Evolutionary conservation across 2,797 vertebrate species (phyloP).

Genomic region (Crenuchus spilurus): DNA sequence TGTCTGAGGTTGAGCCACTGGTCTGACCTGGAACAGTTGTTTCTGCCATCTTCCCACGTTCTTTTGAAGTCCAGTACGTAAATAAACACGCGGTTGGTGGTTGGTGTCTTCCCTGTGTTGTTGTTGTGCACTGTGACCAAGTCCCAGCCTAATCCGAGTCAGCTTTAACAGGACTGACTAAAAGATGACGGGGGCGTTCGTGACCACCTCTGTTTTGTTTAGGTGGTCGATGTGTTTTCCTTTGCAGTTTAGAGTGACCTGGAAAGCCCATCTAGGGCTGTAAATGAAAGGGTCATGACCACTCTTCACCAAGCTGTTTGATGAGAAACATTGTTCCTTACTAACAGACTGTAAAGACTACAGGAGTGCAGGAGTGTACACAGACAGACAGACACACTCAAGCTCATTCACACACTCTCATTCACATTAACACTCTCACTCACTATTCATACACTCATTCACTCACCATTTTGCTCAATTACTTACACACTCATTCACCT

Average conservation of each 20-base stretch:
- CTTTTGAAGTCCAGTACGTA: slow-evolving; percentile 45
- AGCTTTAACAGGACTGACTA: slow-evolving; percentile 44
- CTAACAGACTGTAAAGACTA: no score
- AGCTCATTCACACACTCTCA: no score
- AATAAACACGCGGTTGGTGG: slow-evolving; percentile 39
- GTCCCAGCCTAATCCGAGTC: slow-evolving; percentile 36
- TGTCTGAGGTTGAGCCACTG: slow-evolving; percentile 16
- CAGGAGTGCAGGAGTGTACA: no score
- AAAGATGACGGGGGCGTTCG: slow-evolving; percentile 36
- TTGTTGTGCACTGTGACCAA: slow-evolving; percentile 17
- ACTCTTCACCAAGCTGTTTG: not conserved
- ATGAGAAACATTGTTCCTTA: not conserved
- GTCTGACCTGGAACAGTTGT: slow-evolving; percentile 42
- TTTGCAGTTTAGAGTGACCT: slow-evolving; percentile 37
- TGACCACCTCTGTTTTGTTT: slow-evolving; percentile 45
- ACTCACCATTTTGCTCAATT: no score
- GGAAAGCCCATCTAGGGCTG: slow-evolving; percentile 24
- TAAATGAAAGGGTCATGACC: not conserved
- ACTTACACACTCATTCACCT: no score
- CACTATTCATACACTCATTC: no score
- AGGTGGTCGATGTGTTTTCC: slow-evolving; percentile 39
- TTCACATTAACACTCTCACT: no score
- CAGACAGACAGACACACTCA: no score
- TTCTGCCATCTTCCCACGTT: slow-evolving; percentile 39
- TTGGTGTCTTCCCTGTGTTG: slow-evolving; percentile 40